A percentile compares a stretch with the other conserved stretches of the same genome.
These are phyloP conservation scores for Sinopyrophorus schimmeli DNA, from an alignment of 2,888 invertebrate genomes.

Conservation along the genomic window DNA sequence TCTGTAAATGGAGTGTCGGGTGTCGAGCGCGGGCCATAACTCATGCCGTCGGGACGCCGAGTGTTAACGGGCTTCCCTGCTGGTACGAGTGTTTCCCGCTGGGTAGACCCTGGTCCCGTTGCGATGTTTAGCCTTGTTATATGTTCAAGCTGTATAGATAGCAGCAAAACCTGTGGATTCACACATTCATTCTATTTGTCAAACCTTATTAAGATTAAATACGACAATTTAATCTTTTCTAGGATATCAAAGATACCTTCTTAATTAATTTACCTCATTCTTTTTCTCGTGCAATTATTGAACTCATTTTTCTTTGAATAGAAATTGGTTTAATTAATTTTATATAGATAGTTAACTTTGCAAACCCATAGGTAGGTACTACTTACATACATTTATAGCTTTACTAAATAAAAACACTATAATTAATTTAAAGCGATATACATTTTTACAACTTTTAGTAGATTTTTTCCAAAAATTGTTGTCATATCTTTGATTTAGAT, in stretches of 20 bases:
- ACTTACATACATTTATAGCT: too few relatives aligned
- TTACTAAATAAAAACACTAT: too few relatives aligned
- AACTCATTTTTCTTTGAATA: too few relatives aligned
- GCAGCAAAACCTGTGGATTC: slow-evolving; percentile 42
- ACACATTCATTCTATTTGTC: slow-evolving; percentile 35
- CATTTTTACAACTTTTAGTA: too few relatives aligned
- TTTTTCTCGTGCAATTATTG: too few relatives aligned
- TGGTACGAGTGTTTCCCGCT: slow-evolving; percentile 48
- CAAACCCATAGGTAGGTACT: too few relatives aligned
- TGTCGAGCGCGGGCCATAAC: slow-evolving; percentile 58
- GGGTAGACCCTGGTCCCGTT: slow-evolving; percentile 46
- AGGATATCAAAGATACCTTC: slow-evolving; percentile 15
- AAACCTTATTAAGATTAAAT: slow-evolving; percentile 31
- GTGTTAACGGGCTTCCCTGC: slow-evolving; percentile 49
- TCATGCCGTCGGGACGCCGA: slow-evolving; percentile 55
- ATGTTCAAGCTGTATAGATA: slow-evolving; percentile 30
- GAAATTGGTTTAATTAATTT: too few relatives aligned
- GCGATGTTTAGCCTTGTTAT: slow-evolving; percentile 47
- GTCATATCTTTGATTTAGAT: too few relatives aligned
- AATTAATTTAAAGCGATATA: too few relatives aligned
- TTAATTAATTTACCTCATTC: too few relatives aligned
- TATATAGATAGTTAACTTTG: too few relatives aligned
- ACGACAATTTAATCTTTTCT: slow-evolving; percentile 22
- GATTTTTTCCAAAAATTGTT: too few relatives aligned
- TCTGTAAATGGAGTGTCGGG: slow-evolving; percentile 63